Evolutionary conservation across 2,797 vertebrate species (phyloP).

Genomic region (Onychomys arenicola): DNA sequence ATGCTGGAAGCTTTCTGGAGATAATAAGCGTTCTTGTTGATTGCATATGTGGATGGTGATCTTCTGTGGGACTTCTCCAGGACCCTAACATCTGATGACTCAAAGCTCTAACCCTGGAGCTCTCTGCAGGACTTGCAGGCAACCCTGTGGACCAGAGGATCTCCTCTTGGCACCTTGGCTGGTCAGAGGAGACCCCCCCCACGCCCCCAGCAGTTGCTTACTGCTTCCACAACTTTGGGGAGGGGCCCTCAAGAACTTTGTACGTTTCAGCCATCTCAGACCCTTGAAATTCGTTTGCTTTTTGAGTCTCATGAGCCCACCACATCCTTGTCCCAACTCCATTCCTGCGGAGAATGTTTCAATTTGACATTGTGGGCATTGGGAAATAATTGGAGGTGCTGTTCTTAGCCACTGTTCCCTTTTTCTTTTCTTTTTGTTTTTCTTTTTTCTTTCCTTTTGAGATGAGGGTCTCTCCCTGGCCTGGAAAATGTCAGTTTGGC

Average conservation of each 20-base stretch:
- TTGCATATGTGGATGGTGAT: too few species aligned
- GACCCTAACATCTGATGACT: background rate
- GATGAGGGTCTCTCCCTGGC: background rate
- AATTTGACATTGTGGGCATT: background rate
- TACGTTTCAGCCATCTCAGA: background rate
- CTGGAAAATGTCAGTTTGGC: background rate
- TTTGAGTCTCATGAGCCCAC: background rate
- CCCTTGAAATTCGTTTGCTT: background rate
- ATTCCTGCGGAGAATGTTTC: background rate
- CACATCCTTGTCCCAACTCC: fast-evolving
- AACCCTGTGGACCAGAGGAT: background rate
- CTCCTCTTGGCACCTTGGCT: background rate
- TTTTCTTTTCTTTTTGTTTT: too few species aligned
- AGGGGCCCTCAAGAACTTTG: background rate
- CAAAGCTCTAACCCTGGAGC: background rate
- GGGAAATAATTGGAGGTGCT: background rate
- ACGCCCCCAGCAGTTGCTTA: background rate
- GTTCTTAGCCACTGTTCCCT: background rate
- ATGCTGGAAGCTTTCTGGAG: too few species aligned
- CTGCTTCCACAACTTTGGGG: background rate
- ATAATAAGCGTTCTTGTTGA: too few species aligned
- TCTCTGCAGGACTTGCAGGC: background rate
- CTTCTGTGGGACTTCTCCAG: too few species aligned
- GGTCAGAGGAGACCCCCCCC: background rate
- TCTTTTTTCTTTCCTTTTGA: background rate